Base-by-base conservation (phyloP, 1,140 invertebrate species). In the Whitmania pigra region DNA sequence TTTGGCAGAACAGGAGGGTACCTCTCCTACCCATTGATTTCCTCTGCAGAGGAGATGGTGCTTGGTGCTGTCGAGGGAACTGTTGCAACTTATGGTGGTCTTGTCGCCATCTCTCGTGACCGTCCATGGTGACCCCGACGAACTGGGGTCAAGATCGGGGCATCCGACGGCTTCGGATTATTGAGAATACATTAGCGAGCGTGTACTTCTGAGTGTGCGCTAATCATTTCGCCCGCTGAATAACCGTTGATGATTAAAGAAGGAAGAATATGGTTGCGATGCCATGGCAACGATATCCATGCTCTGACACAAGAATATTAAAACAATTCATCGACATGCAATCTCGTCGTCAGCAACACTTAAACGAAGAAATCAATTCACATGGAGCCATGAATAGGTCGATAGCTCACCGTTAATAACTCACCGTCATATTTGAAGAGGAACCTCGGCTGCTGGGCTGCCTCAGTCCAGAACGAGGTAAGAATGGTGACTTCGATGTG, bases 91-190 rank as follows among this genome's bases (percentile, higher is more conserved):
- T 15, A 63, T 63, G 22, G 29, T 63, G 1, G 57, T 25, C 29
- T n/a, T 63, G 22, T 63, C 57, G 22, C 57, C 57, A 25, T 63
- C 57, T n/a, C 57, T 63, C 22, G 29, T 5, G 22, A 63, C 57
- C 57, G 57, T 63, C 57, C 57, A 63, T n/a, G 22, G 43, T 17
- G 43, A 22, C 22, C 29, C 57, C 11, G 57, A 63, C 22, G 22
- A 22, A 25, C 57, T 63, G 20, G 57, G 57, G 57, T 63, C 57
- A 7, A 63, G 57, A 18, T 63, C 57, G 57, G 57, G 57, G 57
- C 57, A 63, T 22, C 57, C 57, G 29, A 63, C 22, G 29, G 57
- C 57, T 63, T 22, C 7, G 11, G 22, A n/a, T 63, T 13, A 63
- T 63, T 22, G 29, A 7, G 57, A 63, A 25, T 22, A 17, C 9